Evolutionary conservation across 2,113 vertebrate genomes (phyloP), one percentile per base, ranked within the genome.

Genomic region (Rhinogobius similis): DNA sequence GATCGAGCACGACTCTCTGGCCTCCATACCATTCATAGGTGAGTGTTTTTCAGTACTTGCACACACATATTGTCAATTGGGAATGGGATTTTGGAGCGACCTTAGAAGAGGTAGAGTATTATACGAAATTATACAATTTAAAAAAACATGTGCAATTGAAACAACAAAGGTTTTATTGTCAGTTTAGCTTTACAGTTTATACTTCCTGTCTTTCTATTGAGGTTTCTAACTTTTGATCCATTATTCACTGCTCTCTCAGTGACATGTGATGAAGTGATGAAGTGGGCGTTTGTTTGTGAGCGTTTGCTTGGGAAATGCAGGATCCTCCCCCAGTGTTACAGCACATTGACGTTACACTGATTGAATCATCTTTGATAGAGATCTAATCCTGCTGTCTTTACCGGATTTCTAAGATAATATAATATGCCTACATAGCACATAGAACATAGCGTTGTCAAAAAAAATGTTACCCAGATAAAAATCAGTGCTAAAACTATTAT

Each of bases 21-120:
- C 98, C 0, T 98, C 96, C 71, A 99, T 99, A 76, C 98, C 98
- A 26, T 99, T 95, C 88, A 99, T 99, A 46, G 98, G 98, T 99
- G 91, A 95, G 96, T 38, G 16, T 8, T 58, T 55, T 77, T 77
- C 44, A 10, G 65, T 55, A 29, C 43, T 18, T 4, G 14, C 12
- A n/a, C n/a, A n/a, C n/a, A n/a, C n/a, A n/a, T 20, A 18, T 50
- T 21, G 20, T n/a, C 20, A n/a, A n/a, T 7, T 48, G 18, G 6
- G 20, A 10, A 50, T 50, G 20, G 6, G 8, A 2, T 50, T 50
- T n/a, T 50, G 16, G 7, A 13, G 39, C 3, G 39, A 41, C 13
- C 5, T 1, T 46, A 20, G 43, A 50, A n/a, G 46, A 50, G 5
- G 43, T 46, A 5, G 16, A 46, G 4, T 46, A 20, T 20, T 41